A percentile compares a stretch with the other conserved stretches of the same genome.
Evolutionary conservation across 2,888 invertebrate genomes (phyloP).

Genomic region (Osmoderma eremita): DNA sequence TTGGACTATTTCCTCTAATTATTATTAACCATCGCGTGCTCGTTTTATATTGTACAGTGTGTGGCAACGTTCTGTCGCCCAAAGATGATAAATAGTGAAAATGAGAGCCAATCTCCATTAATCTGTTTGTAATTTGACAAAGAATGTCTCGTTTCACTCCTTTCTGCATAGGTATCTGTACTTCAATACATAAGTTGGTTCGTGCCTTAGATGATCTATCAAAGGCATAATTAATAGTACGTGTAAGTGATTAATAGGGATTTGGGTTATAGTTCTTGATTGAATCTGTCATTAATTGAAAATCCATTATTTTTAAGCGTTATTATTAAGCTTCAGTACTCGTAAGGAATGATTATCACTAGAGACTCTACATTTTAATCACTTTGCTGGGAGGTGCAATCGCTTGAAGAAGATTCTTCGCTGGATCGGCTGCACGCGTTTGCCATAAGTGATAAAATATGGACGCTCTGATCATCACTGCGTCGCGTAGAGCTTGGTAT

Average conservation of each 20-base stretch:
- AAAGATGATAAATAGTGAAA: constrained; percentile 34
- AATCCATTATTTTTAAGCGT: constrained; percentile 14
- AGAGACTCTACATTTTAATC: too few relatives aligned
- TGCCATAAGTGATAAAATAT: too few relatives aligned
- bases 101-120: constrained; percentile 26
- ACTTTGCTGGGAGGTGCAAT: too few relatives aligned
- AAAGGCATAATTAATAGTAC: constrained; percentile 27
- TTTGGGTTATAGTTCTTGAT: background rate
- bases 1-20: constrained; percentile 30
- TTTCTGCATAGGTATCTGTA: constrained; percentile 11
- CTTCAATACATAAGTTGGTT: constrained; percentile 1
- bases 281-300: constrained; percentile 22
- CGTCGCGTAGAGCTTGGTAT: too few relatives aligned
- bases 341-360: too few relatives aligned
- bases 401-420: too few relatives aligned
- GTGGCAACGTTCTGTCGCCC: constrained; percentile 29
- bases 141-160: constrained; percentile 23
- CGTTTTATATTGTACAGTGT: constrained; percentile 18
- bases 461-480: too few relatives aligned
- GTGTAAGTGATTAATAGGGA: constrained; percentile 18
- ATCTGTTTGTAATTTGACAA: constrained; percentile 33
- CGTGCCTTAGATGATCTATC: constrained; percentile 8
- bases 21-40: constrained; percentile 20
- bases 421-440: too few relatives aligned
- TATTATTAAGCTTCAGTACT: too few relatives aligned